Conservation (phyloP, 2,113 vertebrate genomes). For the Gymnarchus niloticus region DNA sequence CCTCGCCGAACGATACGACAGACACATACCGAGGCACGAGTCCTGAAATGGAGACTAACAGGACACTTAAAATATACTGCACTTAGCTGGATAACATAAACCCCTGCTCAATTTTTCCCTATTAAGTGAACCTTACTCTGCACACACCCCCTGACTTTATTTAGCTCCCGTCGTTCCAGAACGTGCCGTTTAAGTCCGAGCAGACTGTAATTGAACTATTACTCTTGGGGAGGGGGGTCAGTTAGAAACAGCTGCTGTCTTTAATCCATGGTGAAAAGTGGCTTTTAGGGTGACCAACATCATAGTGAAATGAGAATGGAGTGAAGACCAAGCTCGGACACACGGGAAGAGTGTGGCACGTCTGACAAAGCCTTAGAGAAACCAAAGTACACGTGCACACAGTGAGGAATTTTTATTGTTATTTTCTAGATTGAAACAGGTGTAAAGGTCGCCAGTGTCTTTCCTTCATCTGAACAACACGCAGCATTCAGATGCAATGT, state of each 20-base stretch:
- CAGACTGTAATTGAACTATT: conserved; percentile 1
- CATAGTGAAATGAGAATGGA: neutral
- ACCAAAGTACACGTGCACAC: neutral
- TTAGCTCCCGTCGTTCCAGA: neutral
- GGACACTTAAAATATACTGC: neutral
- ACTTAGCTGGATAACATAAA: neutral
- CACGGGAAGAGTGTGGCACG: neutral
- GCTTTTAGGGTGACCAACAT: neutral
- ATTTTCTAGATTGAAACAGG: neutral
- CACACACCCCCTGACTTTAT: neutral
- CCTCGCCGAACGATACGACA: neutral
- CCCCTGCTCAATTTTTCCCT: neutral
- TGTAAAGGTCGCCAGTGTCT: neutral
- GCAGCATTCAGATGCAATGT: neutral
- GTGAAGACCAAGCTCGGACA: neutral
- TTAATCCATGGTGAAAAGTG: neutral
- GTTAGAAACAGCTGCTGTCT: neutral
- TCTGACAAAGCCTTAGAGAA: neutral
- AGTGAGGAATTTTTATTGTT: too few relatives aligned
- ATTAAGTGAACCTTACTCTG: neutral
- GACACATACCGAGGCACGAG: neutral
- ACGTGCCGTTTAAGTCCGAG: neutral
- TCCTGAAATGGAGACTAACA: neutral
- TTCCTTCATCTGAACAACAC: neutral
- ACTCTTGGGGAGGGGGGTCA: neutral